These are phyloP conservation scores for Palythoa caribaeorum DNA, from an alignment of 92 coral and sea anemone species.

Conservation along the genomic window DNA sequence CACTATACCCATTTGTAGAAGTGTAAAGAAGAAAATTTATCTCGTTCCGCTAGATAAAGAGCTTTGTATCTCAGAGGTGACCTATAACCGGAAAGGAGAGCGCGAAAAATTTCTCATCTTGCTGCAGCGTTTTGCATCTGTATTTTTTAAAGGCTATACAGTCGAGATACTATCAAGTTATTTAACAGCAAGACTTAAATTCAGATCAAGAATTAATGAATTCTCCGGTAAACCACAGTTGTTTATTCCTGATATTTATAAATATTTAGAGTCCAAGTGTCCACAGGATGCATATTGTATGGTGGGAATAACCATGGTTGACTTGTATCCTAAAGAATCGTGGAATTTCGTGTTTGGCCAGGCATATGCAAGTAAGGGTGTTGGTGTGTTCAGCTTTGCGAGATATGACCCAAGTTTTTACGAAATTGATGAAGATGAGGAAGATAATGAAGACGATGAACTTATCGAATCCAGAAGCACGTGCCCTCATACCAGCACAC, in stretches of 20 bases:
- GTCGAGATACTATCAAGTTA: slow-evolving; percentile 55
- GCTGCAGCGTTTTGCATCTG: slow-evolving; percentile 64
- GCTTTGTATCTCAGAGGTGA: slow-evolving; percentile 59
- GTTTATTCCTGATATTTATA: slow-evolving; percentile 60
- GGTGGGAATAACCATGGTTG: slow-evolving; percentile 74
- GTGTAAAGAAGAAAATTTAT: slow-evolving; percentile 56
- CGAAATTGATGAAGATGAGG: slow-evolving; percentile 30
- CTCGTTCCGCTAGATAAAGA: slow-evolving; percentile 66
- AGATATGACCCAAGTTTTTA: slow-evolving; percentile 68
- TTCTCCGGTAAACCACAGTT: slow-evolving; percentile 54
- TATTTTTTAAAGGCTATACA: slow-evolving; percentile 57
- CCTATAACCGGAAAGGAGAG: slow-evolving; percentile 14
- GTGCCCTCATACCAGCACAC: slow-evolving; percentile 49
- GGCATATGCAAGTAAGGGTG: slow-evolving; percentile 57
- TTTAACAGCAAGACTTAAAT: slow-evolving; percentile 48
- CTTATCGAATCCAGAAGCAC: background rate
- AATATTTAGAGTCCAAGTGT: slow-evolving; percentile 61
- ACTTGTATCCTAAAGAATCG: slow-evolving; percentile 66
- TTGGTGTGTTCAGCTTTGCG: slow-evolving; percentile 79
- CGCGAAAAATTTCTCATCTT: slow-evolving; percentile 56
- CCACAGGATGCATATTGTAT: slow-evolving; percentile 68
- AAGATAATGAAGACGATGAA: slow-evolving; percentile 12
- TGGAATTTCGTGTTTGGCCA: slow-evolving; percentile 78
- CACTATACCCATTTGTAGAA: slow-evolving; percentile 39
- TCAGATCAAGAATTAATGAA: slow-evolving; percentile 61